Evolutionary conservation across 2,797 vertebrate genomes (phyloP).

Genomic region (Petrocephalus schoutedeni): DNA sequence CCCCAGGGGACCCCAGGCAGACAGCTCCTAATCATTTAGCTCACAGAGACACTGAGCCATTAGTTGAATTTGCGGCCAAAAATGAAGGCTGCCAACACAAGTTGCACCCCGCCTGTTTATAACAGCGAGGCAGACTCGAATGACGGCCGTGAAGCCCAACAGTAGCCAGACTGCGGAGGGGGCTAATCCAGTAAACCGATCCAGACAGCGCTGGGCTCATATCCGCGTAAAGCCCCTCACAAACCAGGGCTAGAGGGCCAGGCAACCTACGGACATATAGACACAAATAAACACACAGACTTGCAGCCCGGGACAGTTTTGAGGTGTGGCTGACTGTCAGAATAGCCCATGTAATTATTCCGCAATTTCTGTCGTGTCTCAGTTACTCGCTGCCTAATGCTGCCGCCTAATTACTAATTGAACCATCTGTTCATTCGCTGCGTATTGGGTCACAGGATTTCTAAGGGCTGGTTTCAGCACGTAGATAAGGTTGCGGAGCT

Average conservation of each 20-base stretch:
- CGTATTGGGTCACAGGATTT: neutral
- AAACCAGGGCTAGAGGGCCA: neutral
- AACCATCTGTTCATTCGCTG: constrained; percentile 33
- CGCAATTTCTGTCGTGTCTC: constrained; percentile 69
- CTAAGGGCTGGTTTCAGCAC: neutral
- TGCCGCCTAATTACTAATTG: constrained; percentile 61
- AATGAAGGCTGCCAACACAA: neutral
- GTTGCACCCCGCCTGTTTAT: neutral
- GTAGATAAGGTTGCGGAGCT: neutral
- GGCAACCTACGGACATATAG: neutral
- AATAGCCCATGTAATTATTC: constrained; percentile 59
- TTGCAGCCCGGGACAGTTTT: constrained; percentile 45
- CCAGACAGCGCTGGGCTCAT: neutral
- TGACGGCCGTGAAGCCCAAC: neutral
- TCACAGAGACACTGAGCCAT: neutral
- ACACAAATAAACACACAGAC: neutral
- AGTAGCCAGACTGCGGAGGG: neutral
- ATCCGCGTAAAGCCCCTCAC: neutral
- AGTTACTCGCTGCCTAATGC: constrained; percentile 58
- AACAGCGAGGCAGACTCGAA: neutral
- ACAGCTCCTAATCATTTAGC: neutral
- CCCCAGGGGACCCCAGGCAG: neutral
- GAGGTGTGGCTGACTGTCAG: constrained; percentile 49
- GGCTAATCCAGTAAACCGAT: neutral
- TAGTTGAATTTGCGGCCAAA: neutral